phyloP scores from a whole-genome alignment of 2,888 invertebrate species.

The Choreutis nemorana region DNA sequence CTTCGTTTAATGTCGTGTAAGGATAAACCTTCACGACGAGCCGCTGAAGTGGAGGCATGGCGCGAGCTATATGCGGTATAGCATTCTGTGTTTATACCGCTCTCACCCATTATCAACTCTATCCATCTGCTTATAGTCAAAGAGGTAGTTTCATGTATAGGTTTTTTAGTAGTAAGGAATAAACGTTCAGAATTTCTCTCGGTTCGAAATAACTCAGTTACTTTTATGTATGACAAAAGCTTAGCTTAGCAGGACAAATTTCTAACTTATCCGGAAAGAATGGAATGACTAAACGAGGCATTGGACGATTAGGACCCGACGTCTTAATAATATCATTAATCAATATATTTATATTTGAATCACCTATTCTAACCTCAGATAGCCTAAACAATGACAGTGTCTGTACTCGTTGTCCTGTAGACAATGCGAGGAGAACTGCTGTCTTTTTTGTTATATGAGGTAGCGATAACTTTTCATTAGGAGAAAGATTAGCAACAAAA shows the following conservation, averaged over 20 bases:
- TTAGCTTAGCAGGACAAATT: constrained; percentile 4
- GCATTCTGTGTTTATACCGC: constrained; percentile 10
- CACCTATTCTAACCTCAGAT: neutral
- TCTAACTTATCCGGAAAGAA: too few species aligned
- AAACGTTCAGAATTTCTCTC: too few species aligned
- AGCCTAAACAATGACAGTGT: neutral
- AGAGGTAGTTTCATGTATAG: constrained; percentile 8
- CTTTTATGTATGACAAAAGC: too few species aligned
- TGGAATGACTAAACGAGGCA: constrained; percentile 4
- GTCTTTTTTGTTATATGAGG: constrained; percentile 1
- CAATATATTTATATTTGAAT: constrained; percentile 1
- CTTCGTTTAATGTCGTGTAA: too few species aligned
- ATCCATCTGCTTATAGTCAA: constrained; percentile 14
- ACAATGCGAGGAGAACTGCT: neutral
- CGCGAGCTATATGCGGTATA: constrained; percentile 13
- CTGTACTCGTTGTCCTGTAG: constrained; percentile 1
- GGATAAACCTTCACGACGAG: too few species aligned
- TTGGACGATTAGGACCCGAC: constrained; percentile 1
- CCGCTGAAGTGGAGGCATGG: constrained; percentile 14
- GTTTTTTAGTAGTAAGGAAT: constrained; percentile 6
- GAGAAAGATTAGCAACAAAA: constrained; percentile 1
- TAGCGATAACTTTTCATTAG: too few species aligned
- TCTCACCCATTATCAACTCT: constrained; percentile 7
- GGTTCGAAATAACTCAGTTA: too few species aligned
- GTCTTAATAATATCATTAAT: constrained; percentile 3